Evolutionary conservation across 2,113 vertebrate genomes (phyloP).

Genomic region (Eulemur macaco): DNA sequence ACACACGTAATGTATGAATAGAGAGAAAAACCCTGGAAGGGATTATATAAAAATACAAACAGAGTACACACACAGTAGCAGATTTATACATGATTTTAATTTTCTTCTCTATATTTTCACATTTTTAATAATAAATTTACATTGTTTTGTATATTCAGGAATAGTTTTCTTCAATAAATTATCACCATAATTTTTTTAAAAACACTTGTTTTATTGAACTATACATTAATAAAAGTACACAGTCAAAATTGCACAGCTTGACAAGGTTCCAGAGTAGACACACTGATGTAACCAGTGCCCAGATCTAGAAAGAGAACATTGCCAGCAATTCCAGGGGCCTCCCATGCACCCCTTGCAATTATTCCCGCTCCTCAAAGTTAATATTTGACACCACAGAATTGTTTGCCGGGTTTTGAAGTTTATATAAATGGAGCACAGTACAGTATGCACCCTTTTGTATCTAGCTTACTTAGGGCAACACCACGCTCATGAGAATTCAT

Average conservation of each 20-base stretch:
- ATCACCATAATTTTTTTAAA: not conserved
- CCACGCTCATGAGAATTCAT: not conserved
- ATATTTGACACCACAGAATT: not conserved
- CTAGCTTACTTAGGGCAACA: not conserved
- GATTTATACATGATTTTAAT: not conserved
- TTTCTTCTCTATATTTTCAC: not conserved
- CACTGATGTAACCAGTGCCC: no score
- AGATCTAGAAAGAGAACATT: not conserved
- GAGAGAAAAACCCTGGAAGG: not conserved
- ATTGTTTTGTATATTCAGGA: not conserved
- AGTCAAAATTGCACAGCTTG: not conserved
- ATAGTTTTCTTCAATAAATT: not conserved
- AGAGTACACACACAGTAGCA: not conserved
- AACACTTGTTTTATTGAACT: not conserved
- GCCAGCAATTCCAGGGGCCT: not conserved
- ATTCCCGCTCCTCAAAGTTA: not conserved
- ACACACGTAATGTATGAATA: not conserved
- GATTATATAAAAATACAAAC: not conserved
- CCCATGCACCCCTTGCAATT: not conserved
- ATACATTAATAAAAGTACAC: not conserved
- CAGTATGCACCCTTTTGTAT: no score
- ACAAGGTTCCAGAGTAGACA: not conserved
- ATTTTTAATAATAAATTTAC: not conserved
- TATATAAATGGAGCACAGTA: not conserved
- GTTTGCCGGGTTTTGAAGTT: not conserved